Evolutionary conservation across 2,797 vertebrate genomes (phyloP), one percentile per base, ranked within the genome.

Genomic region (Malacoctenus gilli): DNA sequence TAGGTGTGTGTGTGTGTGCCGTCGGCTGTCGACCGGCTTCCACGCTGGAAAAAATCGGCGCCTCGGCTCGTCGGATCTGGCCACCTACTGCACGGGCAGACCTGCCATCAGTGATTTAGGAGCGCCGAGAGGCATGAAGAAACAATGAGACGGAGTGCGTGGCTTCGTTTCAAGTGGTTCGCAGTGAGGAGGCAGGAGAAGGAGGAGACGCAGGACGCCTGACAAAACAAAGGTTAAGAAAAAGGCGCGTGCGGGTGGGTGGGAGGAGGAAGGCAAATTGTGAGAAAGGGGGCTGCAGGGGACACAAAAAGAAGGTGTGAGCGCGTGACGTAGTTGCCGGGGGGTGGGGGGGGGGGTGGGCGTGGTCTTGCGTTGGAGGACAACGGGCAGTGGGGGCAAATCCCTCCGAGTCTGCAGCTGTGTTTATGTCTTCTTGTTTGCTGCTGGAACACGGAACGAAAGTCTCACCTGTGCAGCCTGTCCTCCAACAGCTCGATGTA

Each of bases 401-500:
- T 4, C 80, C 77, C 77, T 74, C 12, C 5, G 65, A 68, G 82
- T 42, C 47, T 47, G 57, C 11, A 66, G 40, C 65, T 77, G 54
- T 65, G 55, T 66, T 65, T 47, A 23, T 9, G 12, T 52, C 44
- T 52, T 28, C 20, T 19, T 63, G 44, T 48, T 57, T 61, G 66
- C 68, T 50, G 40, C 40, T 60, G 55, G n/a, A n/a, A n/a, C 34
- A 47, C 34, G 39, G 49, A 74, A 65, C 58, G 10, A 0, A 22
- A 65, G 60, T 63, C 51, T 49, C 37, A 95, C 94, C 93, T 92
- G 68, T 83, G 85, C 46, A 94, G 61, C 57, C 89, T 86, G 69
- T 91, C 90, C 76, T 93, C 90, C 50, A 95, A 65, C 4, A 91
- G 52, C 70, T 88, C 90, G 77, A 92, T 89, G 38, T 92, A 94